Conservation (phyloP, 2,888 invertebrate genomes). For the Glyphotaelius pellucidus region DNA sequence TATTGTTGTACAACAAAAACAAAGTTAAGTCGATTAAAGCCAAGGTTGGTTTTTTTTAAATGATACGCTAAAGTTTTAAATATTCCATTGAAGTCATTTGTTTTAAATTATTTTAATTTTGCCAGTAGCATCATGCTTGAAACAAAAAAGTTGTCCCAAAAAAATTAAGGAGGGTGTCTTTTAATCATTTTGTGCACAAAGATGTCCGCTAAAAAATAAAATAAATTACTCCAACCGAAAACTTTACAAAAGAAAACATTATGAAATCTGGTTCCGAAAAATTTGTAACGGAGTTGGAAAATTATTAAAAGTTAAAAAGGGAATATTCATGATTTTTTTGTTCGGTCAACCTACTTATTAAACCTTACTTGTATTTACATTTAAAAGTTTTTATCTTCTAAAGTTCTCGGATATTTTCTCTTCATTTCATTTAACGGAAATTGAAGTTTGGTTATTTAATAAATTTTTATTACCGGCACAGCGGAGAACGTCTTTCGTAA, state of each 20-base stretch:
- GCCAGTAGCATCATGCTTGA: neutral
- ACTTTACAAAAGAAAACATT: slow-evolving; percentile 3
- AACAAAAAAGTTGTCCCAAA: neutral
- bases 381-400: neutral
- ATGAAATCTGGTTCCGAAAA: neutral
- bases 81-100: neutral
- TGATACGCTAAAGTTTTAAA: neutral
- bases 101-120: neutral
- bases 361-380: neutral
- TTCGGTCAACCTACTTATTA: neutral
- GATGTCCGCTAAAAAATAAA: neutral
- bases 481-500: neutral
- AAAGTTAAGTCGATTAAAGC: neutral
- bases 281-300: neutral
- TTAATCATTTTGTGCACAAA: slow-evolving; percentile 9
- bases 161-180: neutral
- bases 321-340: neutral
- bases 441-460: neutral
- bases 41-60: neutral
- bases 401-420: neutral
- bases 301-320: neutral
- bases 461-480: neutral
- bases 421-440: neutral
- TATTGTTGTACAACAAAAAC: neutral
- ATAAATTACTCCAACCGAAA: neutral